Conservation (phyloP, 1,140 invertebrate genomes). For the Drosophila nigromelanica region DNA sequence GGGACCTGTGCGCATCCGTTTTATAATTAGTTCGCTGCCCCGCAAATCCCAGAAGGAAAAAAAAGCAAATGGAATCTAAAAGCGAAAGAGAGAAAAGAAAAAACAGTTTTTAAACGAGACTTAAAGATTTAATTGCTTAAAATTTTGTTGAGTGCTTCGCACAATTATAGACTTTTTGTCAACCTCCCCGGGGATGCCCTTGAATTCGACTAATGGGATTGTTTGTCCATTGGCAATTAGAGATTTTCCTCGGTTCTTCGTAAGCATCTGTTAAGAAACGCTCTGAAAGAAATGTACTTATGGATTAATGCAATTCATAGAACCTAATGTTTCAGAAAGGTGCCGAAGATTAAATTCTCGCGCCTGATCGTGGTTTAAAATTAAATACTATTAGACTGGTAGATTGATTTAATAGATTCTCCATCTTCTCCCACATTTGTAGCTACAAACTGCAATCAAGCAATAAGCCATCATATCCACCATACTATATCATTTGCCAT, state of each 20-base stretch:
- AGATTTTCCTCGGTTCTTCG: neutral
- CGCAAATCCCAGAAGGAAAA: slow-evolving; percentile 23
- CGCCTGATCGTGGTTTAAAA: no score
- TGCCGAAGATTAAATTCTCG: no score
- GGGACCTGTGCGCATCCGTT: slow-evolving; percentile 62
- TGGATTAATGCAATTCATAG: no score
- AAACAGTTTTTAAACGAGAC: slow-evolving; percentile 68
- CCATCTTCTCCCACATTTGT: neutral
- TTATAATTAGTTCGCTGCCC: slow-evolving; percentile 73
- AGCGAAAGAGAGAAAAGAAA: slow-evolving; percentile 13
- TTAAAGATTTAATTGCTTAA: slow-evolving; percentile 79
- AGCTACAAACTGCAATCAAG: neutral
- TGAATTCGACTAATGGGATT: slow-evolving; percentile 70
- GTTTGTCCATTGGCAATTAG: slow-evolving; percentile 61
- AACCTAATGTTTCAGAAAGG: no score
- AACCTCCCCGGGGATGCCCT: slow-evolving; percentile 11
- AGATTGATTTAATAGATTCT: neutral
- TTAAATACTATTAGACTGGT: no score
- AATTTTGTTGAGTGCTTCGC: slow-evolving; percentile 65
- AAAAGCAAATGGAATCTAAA: neutral
- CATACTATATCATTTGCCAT: neutral
- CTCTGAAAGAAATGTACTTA: no score
- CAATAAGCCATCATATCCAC: neutral
- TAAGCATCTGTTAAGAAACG: neutral
- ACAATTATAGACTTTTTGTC: slow-evolving; percentile 54